Evolutionary conservation across 2,797 vertebrate genomes (phyloP).

Genomic region (Halcyon leucocephala): DNA sequence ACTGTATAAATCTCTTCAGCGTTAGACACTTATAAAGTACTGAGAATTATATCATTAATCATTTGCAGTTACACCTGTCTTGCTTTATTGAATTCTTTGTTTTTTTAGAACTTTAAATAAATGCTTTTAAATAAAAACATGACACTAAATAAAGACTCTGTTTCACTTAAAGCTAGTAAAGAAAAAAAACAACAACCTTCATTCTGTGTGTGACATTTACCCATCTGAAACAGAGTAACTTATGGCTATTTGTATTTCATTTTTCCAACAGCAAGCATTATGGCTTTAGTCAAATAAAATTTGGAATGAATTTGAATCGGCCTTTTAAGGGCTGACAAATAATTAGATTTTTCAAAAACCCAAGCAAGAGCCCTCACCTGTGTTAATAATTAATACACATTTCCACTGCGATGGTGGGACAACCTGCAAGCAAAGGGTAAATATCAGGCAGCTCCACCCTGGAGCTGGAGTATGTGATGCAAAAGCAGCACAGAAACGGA

Average conservation of each 20-base stretch:
- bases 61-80: slow-evolving; percentile 71
- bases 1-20: slow-evolving; percentile 73
- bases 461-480: background rate
- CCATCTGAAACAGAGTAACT: slow-evolving; percentile 9
- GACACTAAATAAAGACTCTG: slow-evolving; percentile 65
- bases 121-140: slow-evolving; percentile 73
- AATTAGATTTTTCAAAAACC: background rate
- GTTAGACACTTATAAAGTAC: slow-evolving; percentile 76
- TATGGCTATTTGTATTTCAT: slow-evolving; percentile 15
- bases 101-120: slow-evolving; percentile 78
- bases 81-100: slow-evolving; percentile 69
- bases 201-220: background rate
- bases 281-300: slow-evolving; percentile 27
- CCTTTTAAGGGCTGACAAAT: slow-evolving; percentile 10
- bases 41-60: slow-evolving; percentile 77
- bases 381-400: background rate
- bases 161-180: slow-evolving; percentile 53
- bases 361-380: background rate
- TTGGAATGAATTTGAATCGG: slow-evolving; percentile 4
- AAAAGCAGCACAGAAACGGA: background rate
- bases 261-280: background rate
- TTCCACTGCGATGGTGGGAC: background rate
- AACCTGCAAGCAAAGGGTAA: background rate
- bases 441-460: background rate
- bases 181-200: background rate